Base-by-base conservation (phyloP, 2,888 invertebrate genomes). In the Metalampra italica region DNA sequence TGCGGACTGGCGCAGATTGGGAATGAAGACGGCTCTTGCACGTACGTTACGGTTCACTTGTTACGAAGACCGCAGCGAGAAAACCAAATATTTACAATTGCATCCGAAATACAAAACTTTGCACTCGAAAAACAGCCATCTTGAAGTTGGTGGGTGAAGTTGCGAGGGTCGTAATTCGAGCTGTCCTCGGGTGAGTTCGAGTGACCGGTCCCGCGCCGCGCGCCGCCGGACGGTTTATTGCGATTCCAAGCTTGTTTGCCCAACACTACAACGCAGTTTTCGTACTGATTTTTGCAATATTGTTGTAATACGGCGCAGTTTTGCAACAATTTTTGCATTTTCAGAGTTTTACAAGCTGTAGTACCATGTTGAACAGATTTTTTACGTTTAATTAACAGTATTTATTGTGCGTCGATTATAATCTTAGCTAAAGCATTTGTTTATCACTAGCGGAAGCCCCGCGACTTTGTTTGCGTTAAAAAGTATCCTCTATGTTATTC, bases 51-150 rank as follows among this genome's bases (percentile, higher is more conserved):
- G 81, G 73, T 78, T 76, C 77, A 81, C 75, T 82, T 75, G 78
- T 72, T 78, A 77, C 66, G 73, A 77, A 77, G 71, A 72, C 78
- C 77, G 77, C 78, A 78, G 75, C 59, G 77, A 67, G 77, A 73
- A 79, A 77, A 68, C 71, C 75, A 78, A 82, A 85, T 78, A 78
- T 81, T 82, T 82, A 75, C 79, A 67, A 71, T 78, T 78, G 82
- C 77, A 77, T 69, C 62, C 68, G 68, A 78, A 82, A 83, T 77
- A 82, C 72, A 71, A 78, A 85, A 82, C 72, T 77, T 79, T 71
- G 61, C 70, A 75, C 72, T 77, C 64, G 67, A 78, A 79, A 78
- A 80, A 78, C 71, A 74, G 75, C 68, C 75, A 75, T 74, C 77
- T 76, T 71, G 70, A 76, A 82, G 77, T 76, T 75, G 63, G 58